Evolutionary conservation across 2,888 invertebrate species (phyloP).

Genomic region (Nemotelus pantherinus): DNA sequence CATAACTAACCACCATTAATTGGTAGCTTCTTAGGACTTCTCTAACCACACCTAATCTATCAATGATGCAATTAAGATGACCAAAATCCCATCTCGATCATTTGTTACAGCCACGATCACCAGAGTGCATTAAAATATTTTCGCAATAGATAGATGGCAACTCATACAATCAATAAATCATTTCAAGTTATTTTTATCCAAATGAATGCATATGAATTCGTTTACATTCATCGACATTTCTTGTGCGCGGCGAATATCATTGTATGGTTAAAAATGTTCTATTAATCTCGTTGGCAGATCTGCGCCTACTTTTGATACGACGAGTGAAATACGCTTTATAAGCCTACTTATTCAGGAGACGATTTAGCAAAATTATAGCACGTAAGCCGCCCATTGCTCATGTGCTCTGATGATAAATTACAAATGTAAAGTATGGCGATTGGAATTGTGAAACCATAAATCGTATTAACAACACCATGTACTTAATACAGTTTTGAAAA

Average conservation of each 20-base stretch:
- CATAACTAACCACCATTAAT: background rate
- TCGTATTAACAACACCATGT: conserved; percentile 22
- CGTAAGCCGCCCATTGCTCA: conserved; percentile 1
- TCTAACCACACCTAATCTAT: background rate
- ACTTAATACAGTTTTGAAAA: conserved; percentile 26
- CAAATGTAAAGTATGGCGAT: conserved; percentile 15
- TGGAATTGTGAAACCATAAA: conserved; percentile 31
- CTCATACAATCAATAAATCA: conserved; percentile 2
- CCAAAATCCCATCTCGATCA: background rate
- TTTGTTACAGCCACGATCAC: background rate
- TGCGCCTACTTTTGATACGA: background rate
- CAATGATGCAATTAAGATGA: background rate
- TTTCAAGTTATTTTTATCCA: conserved; percentile 4
- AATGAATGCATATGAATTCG: background rate
- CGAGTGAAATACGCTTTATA: background rate
- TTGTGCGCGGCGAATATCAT: background rate
- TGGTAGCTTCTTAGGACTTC: background rate
- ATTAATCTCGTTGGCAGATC: conserved; percentile 11
- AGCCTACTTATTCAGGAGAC: background rate
- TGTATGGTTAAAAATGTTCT: conserved; percentile 8
- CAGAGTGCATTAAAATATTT: no score
- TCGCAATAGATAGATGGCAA: no score
- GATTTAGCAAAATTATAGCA: conserved; percentile 11
- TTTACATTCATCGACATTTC: no score
- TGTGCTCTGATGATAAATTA: conserved; percentile 18